A percentile compares a stretch with the other conserved stretches of the same genome.
Conservation (phyloP, 1,140 invertebrate genomes). For the Dendroctonus valens region DNA sequence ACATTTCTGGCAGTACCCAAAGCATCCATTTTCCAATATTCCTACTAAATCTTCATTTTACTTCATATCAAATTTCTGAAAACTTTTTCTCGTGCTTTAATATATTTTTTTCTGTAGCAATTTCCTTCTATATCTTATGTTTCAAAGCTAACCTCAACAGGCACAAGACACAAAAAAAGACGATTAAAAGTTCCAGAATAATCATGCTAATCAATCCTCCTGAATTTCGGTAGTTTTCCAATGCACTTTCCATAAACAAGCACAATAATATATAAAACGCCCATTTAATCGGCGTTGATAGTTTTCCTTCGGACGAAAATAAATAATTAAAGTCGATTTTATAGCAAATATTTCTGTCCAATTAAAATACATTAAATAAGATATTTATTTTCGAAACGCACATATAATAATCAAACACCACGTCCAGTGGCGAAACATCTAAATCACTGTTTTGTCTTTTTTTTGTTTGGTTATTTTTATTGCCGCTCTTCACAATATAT, state of each 20-base stretch:
- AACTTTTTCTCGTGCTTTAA: too few species aligned
- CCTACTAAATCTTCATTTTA: too few species aligned
- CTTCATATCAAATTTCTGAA: too few species aligned
- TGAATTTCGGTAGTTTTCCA: background rate
- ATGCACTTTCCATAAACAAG: too few species aligned
- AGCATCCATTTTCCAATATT: too few species aligned
- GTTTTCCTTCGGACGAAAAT: constrained; percentile 3
- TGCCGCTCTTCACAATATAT: constrained; percentile 1
- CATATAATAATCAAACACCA: constrained; percentile 31
- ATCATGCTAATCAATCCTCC: background rate
- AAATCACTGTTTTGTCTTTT: constrained; percentile 27
- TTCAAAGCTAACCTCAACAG: too few species aligned
- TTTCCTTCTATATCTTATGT: too few species aligned
- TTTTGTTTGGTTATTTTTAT: constrained; percentile 19
- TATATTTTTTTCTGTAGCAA: too few species aligned
- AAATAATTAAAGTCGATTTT: constrained; percentile 24
- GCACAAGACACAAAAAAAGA: too few species aligned
- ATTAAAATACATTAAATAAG: constrained; percentile 30
- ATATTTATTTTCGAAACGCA: constrained; percentile 24
- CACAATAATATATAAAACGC: too few species aligned
- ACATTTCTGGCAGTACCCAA: too few species aligned
- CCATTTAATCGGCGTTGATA: background rate
- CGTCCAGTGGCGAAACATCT: constrained; percentile 15
- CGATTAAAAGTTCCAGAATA: too few species aligned
- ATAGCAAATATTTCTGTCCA: constrained; percentile 30